Evolutionary conservation across 64 coral and sea anemone species (phyloP).

Genomic region (Montipora capricornis): DNA sequence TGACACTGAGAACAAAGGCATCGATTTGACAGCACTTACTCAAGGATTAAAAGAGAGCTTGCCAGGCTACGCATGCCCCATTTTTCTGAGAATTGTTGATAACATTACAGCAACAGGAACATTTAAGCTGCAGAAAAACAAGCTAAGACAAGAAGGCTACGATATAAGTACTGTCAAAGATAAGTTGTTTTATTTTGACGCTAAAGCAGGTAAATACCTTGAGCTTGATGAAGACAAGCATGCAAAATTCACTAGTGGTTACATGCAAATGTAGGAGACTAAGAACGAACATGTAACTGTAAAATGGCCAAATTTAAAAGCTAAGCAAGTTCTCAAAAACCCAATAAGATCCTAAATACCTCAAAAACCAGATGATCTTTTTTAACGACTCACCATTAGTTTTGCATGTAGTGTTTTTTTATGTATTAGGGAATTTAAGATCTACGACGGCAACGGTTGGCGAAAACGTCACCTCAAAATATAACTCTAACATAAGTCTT

Average conservation of each 20-base stretch:
- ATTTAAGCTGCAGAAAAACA: constrained; percentile 90
- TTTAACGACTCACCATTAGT: too few relatives aligned
- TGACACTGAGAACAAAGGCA: constrained; percentile 44
- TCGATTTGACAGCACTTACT: constrained; percentile 62
- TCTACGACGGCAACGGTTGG: too few relatives aligned
- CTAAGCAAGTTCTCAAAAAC: not conserved
- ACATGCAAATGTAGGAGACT: constrained; percentile 51
- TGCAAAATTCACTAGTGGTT: constrained; percentile 60
- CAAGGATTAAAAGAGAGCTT: constrained; percentile 41
- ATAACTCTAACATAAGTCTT: too few relatives aligned
- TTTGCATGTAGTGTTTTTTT: too few relatives aligned
- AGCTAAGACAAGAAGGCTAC: constrained; percentile 86
- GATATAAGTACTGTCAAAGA: constrained; percentile 71
- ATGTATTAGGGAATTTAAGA: too few relatives aligned
- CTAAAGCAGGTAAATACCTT: constrained; percentile 57
- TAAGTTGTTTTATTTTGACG: constrained; percentile 66
- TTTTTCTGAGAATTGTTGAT: constrained; percentile 80
- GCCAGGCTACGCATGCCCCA: constrained; percentile 81
- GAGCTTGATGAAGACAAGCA: constrained; percentile 64
- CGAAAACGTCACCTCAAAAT: too few relatives aligned
- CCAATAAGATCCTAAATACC: not conserved
- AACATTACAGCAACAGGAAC: constrained; percentile 76
- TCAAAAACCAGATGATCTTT: too few relatives aligned
- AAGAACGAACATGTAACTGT: not conserved
- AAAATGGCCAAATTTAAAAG: not conserved